Percentiles rank a stretch among this genome's conserved stretches.
phyloP scores from a whole-genome alignment of 2,797 vertebrate genomes.

The Saxicola maurus region DNA sequence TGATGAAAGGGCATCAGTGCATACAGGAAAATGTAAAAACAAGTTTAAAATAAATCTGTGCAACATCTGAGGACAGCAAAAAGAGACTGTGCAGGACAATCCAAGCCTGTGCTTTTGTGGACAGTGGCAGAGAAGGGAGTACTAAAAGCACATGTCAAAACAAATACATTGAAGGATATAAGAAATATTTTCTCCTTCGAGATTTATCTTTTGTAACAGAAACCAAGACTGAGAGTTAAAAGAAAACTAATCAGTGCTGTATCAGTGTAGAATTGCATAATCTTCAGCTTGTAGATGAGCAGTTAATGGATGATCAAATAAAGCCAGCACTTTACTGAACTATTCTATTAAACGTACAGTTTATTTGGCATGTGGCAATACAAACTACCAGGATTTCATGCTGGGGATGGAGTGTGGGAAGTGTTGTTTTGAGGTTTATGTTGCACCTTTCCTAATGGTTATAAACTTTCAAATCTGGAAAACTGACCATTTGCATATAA shows the following conservation, averaged over 20 bases:
- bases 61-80: not conserved
- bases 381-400: not conserved
- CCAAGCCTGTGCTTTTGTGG: not conserved
- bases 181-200: not conserved
- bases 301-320: not conserved
- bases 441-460: not conserved
- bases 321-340: not conserved
- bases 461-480: not conserved
- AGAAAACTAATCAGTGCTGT: not conserved
- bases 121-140: not conserved
- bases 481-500: not conserved
- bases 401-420: not conserved
- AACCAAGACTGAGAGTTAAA: not conserved
- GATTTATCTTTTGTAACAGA: not conserved
- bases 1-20: constrained; percentile 8
- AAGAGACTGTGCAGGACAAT: not conserved
- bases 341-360: not conserved
- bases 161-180: not conserved
- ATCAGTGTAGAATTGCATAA: not conserved
- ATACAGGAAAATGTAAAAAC: not conserved
- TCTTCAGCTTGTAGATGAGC: not conserved
- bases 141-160: not conserved
- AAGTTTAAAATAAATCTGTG: not conserved
- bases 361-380: not conserved
- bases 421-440: not conserved